Evolutionary conservation across 2,113 vertebrate species (phyloP), one percentile per base, ranked within the genome.

Genomic region (Tursiops truncatus): DNA sequence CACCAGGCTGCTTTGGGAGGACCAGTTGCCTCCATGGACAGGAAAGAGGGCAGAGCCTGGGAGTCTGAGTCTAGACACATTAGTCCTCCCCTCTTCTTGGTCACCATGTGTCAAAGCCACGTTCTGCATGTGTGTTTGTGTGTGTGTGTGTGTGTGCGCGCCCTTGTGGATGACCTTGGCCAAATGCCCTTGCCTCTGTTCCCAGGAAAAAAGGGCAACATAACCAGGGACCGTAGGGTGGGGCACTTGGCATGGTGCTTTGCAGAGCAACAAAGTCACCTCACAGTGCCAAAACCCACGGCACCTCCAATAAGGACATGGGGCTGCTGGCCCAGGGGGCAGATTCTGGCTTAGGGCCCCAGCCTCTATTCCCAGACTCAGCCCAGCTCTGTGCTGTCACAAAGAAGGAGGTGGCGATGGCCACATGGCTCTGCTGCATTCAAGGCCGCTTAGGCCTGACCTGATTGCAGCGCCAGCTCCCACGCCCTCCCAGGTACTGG

Each of bases 101-200:
- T 81, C 80, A 70, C 91, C 12, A 4, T 82, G 56, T 96, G 65
- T 91, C 41, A 76, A 58, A 88, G 58, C 67, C 89, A 56, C 5
- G 1, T 60, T 82, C 36, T 63, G 21, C 28, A 1, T 58, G 50
- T 33, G 31, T 25, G 26, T 21, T 1, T n/a, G 0, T 31, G 33
- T 36, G 3, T 56, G 1, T 67, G 3, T 18, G 38, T 38, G 38
- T 38, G 38, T 38, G 36, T 36, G 36, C 2, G 36, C 36, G 63
- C 58, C 31, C 36, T 91, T 88, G 65, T 73, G 47, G 33, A 86
- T 97, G 73, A 89, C 86, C 95, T 97, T 94, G 56, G 58, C 84
- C 44, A 87, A 84, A 56, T 53, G 41, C 79, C 89, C 62, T 97
- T 81, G 53, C 63, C 18, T 92, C 56, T 92, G 85, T 96, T 92